These are phyloP conservation scores for Percina caprodes DNA, from an alignment of 2,113 vertebrate genomes.

Conservation along the genomic window DNA sequence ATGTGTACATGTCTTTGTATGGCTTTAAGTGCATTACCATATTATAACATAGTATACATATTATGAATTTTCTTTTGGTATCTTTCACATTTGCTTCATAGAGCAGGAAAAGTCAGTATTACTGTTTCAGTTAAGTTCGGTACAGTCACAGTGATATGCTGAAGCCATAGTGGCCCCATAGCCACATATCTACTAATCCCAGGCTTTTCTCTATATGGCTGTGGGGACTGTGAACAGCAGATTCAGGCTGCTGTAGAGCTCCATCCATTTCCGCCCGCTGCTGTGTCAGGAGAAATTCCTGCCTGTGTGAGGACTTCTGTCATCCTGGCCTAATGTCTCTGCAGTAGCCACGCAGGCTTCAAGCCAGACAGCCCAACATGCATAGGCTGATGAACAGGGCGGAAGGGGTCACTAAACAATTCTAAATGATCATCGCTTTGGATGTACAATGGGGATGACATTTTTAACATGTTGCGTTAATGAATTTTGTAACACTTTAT, in stretches of 20 bases:
- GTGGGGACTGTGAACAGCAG: conserved; percentile 39
- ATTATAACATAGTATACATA: background rate
- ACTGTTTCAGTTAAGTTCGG: background rate
- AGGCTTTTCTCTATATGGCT: conserved; percentile 8
- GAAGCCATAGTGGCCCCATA: background rate
- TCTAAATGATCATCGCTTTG: conserved; percentile 34
- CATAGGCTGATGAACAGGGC: conserved; percentile 26
- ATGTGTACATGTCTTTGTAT: background rate
- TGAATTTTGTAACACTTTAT: background rate
- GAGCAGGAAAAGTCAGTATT: background rate
- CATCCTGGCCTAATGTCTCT: conserved; percentile 68
- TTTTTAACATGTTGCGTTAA: background rate
- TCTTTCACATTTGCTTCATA: background rate
- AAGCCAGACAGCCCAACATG: conserved; percentile 41
- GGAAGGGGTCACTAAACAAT: conserved; percentile 32
- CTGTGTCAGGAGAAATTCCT: conserved; percentile 74
- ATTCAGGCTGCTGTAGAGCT: conserved; percentile 54
- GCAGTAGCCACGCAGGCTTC: conserved; percentile 55
- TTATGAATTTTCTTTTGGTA: background rate
- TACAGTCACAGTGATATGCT: background rate
- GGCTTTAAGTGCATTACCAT: background rate
- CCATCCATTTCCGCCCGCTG: conserved; percentile 64
- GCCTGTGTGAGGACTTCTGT: conserved; percentile 72
- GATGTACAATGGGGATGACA: conserved; percentile 3
- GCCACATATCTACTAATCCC: conserved; percentile 7